Base-by-base conservation (phyloP, 2,888 invertebrate species). In the Drosophila pseudotakahashii region DNA sequence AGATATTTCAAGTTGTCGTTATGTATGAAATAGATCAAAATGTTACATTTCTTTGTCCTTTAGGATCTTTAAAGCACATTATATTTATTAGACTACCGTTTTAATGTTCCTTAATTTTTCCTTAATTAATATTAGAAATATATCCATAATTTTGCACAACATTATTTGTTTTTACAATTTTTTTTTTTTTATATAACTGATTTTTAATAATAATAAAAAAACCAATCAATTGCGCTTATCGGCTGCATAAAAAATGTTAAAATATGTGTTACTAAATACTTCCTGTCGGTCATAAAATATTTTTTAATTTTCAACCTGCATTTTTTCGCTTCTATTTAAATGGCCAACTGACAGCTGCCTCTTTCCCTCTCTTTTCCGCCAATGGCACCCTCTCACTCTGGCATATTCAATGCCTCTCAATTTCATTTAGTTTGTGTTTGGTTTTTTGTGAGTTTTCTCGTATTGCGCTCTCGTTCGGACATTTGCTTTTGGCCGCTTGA, bases 401-500 rank as follows among this genome's bases (percentile, higher is more conserved):
- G 32, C 34, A 30, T 41, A 36, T 42, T 26, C 26, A 30, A 11
- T 51, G 36, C 47, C 55, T 30, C 66, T 73, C 68, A 70, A 64
- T 74, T 81, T 84, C 59, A 73, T 73, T 70, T 77, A 72, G 71
- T 74, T 83, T 58, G 39, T 67, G 34, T 55, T 59, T 42, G 44
- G 30, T 34, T 39, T 55, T 47, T 32, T 32, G 10, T 45, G 73
- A 37, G 70, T 61, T 16, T 41, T 42, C 42, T 66, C 53, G 45
- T 44, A 63, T 54, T 60, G 32, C 42, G 64, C 42, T 63, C 57
- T 48, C 67, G 75, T 79, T 89, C 77, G 76, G 67, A 75, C 81
- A 76, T 77, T 83, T 79, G 83, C 39, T 54, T 57, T 63, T 73
- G 58, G 54, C 59, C 41, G 84, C 79, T 73, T 75, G 79, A 87